Evolutionary conservation across 2,113 vertebrate genomes (phyloP), one percentile per base, ranked within the genome.

Genomic region (Pavo muticus): DNA sequence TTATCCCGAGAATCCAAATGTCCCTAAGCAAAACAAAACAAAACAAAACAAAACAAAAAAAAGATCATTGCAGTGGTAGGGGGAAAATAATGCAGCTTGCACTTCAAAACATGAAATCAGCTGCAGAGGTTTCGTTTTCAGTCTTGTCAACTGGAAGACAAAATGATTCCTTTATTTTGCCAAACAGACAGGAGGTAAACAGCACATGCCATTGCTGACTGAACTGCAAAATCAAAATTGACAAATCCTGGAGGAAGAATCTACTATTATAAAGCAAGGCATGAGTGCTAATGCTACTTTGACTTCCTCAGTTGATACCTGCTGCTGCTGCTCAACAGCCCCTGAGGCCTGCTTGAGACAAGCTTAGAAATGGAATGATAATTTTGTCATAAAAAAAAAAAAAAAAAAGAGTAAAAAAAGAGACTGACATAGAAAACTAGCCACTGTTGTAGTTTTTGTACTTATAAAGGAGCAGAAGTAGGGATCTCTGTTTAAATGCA

Each of bases 191-290:
- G 95, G 93, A 98, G 84, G 87, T 81, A 98, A 98, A 95, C 35
- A 93, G 86, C 91, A 96, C 87, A 82, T 74, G 71, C 73, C 93
- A 95, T 64, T 93, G 67, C 89, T 93, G 96, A 96, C 94, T 96
- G 96, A 97, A 95, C 84, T 96, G 87, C 93, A 97, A 94, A 96
- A 97, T 97, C 90, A 97, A 95, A 97, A 95, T n/a, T 91, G 97
- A 96, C 95, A 97, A 97, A 97, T 97, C 94, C 94, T 94, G 40
- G 45, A 96, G 94, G 91, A 97, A 52, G 84, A 96, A 93, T 18
- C 76, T 88, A 52, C 73, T 87, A 65, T 90, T 92, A 91, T 54
- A 95, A 96, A 97, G 90, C 87, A 74, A 94, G 52, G 59, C 73
- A 86, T 3, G 10, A 16, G 47, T 88, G 73, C 88, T 90, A 84